A percentile compares a stretch with the other conserved stretches of the same genome.
phyloP scores from a whole-genome alignment of 2,888 invertebrate genomes.

The Strigamia maritima region DNA sequence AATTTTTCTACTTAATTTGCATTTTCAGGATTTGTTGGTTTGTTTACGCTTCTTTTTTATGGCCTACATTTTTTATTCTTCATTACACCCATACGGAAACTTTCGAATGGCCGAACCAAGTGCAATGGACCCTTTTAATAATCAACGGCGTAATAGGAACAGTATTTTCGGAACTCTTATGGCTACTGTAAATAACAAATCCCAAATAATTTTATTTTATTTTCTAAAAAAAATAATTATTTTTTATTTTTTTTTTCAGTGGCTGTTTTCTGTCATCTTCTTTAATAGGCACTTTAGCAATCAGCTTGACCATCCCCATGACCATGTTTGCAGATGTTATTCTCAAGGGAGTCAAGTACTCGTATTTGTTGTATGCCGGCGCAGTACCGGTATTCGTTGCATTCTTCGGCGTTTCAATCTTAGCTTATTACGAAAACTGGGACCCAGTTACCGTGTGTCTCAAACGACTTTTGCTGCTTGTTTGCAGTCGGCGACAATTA shows the following conservation, averaged over 20 bases:
- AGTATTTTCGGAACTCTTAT: constrained; percentile 83
- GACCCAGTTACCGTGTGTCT: constrained; percentile 68
- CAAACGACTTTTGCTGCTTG: constrained; percentile 56
- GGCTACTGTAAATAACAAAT: constrained; percentile 71
- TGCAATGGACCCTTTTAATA: constrained; percentile 74
- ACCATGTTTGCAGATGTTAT: constrained; percentile 80
- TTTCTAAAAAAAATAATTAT: constrained; percentile 1
- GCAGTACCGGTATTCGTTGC: constrained; percentile 72
- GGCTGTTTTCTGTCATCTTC: constrained; percentile 91
- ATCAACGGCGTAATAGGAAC: constrained; percentile 87
- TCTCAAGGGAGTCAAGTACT: constrained; percentile 63
- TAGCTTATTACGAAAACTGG: constrained; percentile 76
- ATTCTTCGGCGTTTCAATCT: constrained; percentile 66
- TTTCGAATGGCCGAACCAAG: constrained; percentile 78
- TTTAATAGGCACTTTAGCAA: constrained; percentile 78
- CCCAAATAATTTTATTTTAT: neutral
- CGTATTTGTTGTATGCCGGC: constrained; percentile 69
- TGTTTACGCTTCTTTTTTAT: constrained; percentile 83
- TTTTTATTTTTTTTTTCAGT: constrained; percentile 59
- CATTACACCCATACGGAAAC: constrained; percentile 74
- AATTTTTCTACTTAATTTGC: no score
- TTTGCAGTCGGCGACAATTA: constrained; percentile 42
- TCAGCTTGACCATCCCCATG: constrained; percentile 83
- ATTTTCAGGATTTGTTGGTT: constrained; percentile 85
- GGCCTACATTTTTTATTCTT: constrained; percentile 84